These are phyloP conservation scores for Chaetodon trifasciatus DNA, from an alignment of 2,797 vertebrate genomes.

Conservation along the genomic window DNA sequence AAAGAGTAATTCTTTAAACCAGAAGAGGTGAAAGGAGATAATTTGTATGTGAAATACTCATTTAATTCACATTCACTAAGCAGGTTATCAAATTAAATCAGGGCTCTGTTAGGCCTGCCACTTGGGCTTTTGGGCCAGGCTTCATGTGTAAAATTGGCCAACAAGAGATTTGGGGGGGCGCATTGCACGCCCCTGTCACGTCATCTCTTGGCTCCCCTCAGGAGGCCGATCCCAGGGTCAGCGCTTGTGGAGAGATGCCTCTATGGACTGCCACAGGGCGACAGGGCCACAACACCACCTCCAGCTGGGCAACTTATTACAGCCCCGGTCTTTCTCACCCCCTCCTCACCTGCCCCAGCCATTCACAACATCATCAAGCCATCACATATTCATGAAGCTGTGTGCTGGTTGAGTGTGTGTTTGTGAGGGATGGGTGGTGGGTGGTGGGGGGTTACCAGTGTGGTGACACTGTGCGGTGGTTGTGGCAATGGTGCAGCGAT, in stretches of 20 bases:
- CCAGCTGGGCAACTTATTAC: constrained; percentile 99
- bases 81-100: constrained; percentile 99
- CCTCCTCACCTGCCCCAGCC: constrained; percentile 96
- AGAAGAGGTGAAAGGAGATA: constrained; percentile 72
- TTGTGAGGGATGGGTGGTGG: constrained; percentile 57
- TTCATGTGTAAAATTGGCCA: constrained; percentile 99
- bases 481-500: constrained; percentile 67
- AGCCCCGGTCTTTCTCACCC: constrained; percentile 91
- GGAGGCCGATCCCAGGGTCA: constrained; percentile 92
- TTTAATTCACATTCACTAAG: constrained; percentile 99
- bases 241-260: constrained; percentile 92
- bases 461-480: constrained; percentile 60
- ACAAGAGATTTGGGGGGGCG: constrained; percentile 96
- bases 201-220: constrained; percentile 91
- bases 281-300: constrained; percentile 96
- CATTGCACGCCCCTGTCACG: constrained; percentile 95
- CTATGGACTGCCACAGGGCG: constrained; percentile 94
- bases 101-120: constrained; percentile 93
- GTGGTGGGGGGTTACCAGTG: constrained; percentile 33
- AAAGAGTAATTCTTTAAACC: constrained; percentile 69
- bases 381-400: constrained; percentile 99
- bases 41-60: constrained; percentile 92
- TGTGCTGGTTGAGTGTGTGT: constrained; percentile 82
- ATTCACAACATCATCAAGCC: constrained; percentile 98
- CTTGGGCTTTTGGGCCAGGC: constrained; percentile 91